Evolutionary conservation across 1,140 invertebrate species (phyloP), one percentile per base, ranked within the genome.

Genomic region (Leptopilina boulardi): DNA sequence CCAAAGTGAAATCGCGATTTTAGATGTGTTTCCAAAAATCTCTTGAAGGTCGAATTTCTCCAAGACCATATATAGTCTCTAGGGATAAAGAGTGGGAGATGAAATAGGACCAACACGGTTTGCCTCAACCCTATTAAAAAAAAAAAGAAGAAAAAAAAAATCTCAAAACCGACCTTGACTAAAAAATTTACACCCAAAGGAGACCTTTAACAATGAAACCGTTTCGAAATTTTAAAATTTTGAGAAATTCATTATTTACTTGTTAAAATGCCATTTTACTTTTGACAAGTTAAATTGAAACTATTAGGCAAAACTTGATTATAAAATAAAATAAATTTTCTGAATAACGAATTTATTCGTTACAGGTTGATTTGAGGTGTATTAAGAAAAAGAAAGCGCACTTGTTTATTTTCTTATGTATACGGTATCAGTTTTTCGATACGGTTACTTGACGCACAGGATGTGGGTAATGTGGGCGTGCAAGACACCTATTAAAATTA

Each of bases 381-480:
- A 47, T 47, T 51, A 30, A 30, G 19, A 66, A 66, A 66, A 30
- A 30, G 23, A n/a, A n/a, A n/a, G n/a, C n/a, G n/a, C 15, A 66
- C 59, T 30, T 66, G 23, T 51, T 8, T 66, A 30, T 66, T 66
- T 30, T 23, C 23, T 30, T 66, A n/a, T n/a, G n/a, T n/a, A n/a
- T n/a, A n/a, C 59, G 26, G 21, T 66, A 34, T 66, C 15, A 30
- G 23, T 34, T 66, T 30, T 66, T 66, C 59, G 59, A 30, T 30
- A n/a, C n/a, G 59, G 59, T 34, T 30, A 66, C 13, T 23, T 66
- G 59, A 66, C 13, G 23, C 15, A 8, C 59, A 66, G 59, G 59
- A 66, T 66, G 59, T 66, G 59, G 26, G 59, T 66, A 66, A 66
- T 66, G 59, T 66, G 59, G 59, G 59, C 21, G 59, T 66, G 59